Evolutionary conservation across 2,797 vertebrate species (phyloP).

Genomic region (Alcedo atthis): DNA sequence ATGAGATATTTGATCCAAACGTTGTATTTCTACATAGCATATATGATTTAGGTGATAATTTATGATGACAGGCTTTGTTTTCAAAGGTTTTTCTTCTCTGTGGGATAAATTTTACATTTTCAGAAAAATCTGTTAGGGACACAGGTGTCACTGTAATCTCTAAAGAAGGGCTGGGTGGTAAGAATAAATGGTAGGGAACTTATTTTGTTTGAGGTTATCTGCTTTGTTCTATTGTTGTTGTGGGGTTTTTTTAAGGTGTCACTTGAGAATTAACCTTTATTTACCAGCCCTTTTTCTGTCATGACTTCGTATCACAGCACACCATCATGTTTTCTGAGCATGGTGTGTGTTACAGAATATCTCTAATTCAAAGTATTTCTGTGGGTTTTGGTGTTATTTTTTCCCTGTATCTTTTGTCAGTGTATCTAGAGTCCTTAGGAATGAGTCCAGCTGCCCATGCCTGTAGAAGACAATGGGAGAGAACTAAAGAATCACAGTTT

Average conservation of each 20-base stretch:
- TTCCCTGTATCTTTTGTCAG: not conserved
- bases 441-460: not conserved
- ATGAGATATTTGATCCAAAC: not conserved
- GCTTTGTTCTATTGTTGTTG: too few relatives aligned
- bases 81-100: not conserved
- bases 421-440: not conserved
- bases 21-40: not conserved
- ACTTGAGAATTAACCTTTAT: not conserved
- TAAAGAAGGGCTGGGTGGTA: not conserved
- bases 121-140: not conserved
- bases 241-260: not conserved
- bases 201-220: not conserved
- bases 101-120: not conserved
- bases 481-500: not conserved
- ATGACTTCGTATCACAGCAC: not conserved
- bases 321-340: not conserved
- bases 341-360: not conserved
- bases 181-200: not conserved
- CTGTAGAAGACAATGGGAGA: not conserved
- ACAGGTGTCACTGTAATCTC: not conserved
- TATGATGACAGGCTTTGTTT: not conserved
- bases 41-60: not conserved
- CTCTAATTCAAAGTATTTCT: not conserved
- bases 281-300: not conserved
- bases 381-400: not conserved